phyloP scores from a whole-genome alignment of 2,113 vertebrate genomes.

The Oreochromis tanganicae region DNA sequence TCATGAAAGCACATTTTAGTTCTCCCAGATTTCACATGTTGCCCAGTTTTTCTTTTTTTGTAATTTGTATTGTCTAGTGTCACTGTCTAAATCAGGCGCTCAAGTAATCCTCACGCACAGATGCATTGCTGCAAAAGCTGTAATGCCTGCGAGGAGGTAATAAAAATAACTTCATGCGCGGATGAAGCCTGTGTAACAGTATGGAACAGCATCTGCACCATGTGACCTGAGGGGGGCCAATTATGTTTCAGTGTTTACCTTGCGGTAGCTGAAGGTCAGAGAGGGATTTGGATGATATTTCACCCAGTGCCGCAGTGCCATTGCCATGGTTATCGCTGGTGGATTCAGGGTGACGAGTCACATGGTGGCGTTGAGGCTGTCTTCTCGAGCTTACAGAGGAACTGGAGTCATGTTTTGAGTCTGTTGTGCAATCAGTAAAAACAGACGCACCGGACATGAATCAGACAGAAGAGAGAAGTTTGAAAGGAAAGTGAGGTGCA shows the following conservation, averaged over 20 bases:
- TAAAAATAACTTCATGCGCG: not conserved
- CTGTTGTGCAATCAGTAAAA: conserved; percentile 28
- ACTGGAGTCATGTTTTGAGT: not conserved
- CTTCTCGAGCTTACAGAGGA: conserved; percentile 34
- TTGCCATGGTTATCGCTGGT: not conserved
- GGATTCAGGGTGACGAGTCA: conserved; percentile 10
- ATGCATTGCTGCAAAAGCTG: not conserved
- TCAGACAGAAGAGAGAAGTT: conserved; percentile 1
- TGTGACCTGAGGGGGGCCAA: conserved; percentile 2
- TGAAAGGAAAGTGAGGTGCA: not conserved
- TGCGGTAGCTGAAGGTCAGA: conserved; percentile 4
- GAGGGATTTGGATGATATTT: conserved; percentile 14
- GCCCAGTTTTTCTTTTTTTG: not conserved
- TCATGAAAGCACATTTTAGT: not conserved
- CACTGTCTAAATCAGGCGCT: not conserved
- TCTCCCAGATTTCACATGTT: not conserved
- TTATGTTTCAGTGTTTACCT: conserved; percentile 46
- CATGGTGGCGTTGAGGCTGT: not conserved
- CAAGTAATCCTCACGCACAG: not conserved
- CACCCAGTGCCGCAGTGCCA: not conserved
- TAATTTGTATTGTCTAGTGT: not conserved
- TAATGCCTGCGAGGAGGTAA: not conserved
- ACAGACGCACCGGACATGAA: not conserved
- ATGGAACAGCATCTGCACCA: not conserved
- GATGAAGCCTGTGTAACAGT: not conserved